Evolutionary conservation across 2,797 vertebrate species (phyloP).

Genomic region (Podarcis lilfordi): DNA sequence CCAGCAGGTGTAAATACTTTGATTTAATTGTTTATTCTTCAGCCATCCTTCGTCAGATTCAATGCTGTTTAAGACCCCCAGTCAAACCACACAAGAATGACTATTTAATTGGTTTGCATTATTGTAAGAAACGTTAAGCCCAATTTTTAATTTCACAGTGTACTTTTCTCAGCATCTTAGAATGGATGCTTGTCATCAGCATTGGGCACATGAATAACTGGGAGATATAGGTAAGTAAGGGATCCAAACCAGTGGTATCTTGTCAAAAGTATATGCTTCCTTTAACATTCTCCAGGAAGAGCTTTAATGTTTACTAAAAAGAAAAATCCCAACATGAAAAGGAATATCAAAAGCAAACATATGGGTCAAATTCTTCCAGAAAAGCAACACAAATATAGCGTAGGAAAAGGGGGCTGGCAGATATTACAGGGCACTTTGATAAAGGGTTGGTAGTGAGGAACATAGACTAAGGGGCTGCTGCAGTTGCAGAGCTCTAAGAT

Average conservation of each 20-base stretch:
- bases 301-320: background rate
- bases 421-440: background rate
- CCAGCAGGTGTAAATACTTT: background rate
- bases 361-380: background rate
- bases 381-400: background rate
- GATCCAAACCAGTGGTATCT: constrained; percentile 18
- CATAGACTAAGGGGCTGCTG: background rate
- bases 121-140: constrained; percentile 63
- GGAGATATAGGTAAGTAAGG: constrained; percentile 34
- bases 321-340: background rate
- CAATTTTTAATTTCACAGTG: constrained; percentile 68
- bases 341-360: background rate
- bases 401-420: too few species aligned
- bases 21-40: background rate
- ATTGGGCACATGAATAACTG: constrained; percentile 46
- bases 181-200: constrained; percentile 48
- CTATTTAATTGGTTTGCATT: constrained; percentile 16
- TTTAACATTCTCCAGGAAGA: background rate
- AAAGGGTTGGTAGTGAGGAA: background rate
- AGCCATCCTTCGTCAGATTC: background rate
- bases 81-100: constrained; percentile 5
- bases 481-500: background rate
- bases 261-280: background rate
- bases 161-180: constrained; percentile 46
- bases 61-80: background rate